These are phyloP conservation scores for Muricea muricata DNA, from an alignment of 92 coral and sea anemone genomes.

Conservation along the genomic window DNA sequence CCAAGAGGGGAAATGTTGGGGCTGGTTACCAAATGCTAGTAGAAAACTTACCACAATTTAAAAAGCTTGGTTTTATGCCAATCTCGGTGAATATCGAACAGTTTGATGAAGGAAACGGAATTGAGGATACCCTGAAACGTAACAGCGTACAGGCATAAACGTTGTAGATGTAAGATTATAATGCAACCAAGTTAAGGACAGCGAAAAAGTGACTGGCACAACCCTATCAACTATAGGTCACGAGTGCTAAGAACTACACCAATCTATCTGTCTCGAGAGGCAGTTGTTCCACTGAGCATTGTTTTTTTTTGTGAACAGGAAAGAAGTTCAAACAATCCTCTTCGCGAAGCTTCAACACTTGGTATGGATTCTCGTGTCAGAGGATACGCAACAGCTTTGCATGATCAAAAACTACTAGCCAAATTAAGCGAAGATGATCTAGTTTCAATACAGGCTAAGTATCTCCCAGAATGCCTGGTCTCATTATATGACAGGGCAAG, in stretches of 20 bases:
- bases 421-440: constrained; percentile 64
- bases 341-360: constrained; percentile 59
- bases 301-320: constrained; percentile 64
- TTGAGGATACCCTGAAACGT: constrained; percentile 38
- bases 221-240: constrained; percentile 1
- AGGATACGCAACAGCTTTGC: constrained; percentile 49
- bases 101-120: constrained; percentile 48
- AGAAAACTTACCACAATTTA: constrained; percentile 19
- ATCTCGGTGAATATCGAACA: constrained; percentile 25
- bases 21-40: constrained; percentile 60
- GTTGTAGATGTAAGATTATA: constrained; percentile 37
- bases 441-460: constrained; percentile 60
- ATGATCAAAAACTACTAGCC: constrained; percentile 49
- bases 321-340: constrained; percentile 37
- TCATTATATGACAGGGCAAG: constrained; percentile 58
- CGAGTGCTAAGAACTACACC: constrained; percentile 37
- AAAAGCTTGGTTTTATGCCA: constrained; percentile 39
- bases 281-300: constrained; percentile 8
- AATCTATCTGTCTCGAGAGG: constrained; percentile 12
- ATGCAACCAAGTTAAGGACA: constrained; percentile 48
- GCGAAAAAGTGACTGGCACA: constrained; percentile 33
- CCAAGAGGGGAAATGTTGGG: constrained; percentile 52
- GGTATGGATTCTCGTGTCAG: constrained; percentile 56
- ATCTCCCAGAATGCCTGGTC: constrained; percentile 65
- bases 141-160: constrained; percentile 57